Conservation (phyloP, 2,113 vertebrate genomes). For the Scomber colias region DNA sequence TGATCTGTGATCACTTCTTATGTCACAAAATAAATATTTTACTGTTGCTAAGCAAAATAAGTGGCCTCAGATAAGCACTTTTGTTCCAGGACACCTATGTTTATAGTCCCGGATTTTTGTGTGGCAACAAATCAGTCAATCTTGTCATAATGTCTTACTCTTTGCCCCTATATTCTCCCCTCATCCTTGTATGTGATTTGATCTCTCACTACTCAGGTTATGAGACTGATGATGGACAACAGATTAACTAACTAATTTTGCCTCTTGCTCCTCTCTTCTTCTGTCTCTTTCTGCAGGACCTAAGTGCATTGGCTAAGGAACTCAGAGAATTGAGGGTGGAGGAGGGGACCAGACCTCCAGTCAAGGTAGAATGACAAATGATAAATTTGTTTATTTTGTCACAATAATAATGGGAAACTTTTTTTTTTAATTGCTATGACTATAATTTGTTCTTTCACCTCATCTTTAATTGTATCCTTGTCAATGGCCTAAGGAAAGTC, state of each 20-base stretch:
- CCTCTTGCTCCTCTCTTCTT: conserved; percentile 25
- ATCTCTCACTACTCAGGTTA: conserved; percentile 19
- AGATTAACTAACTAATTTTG: conserved; percentile 13
- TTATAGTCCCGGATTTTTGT: conserved; percentile 22
- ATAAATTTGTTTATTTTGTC: background rate
- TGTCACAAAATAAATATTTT: background rate
- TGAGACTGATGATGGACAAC: background rate
- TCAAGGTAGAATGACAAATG: conserved; percentile 85
- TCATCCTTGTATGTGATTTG: conserved; percentile 20
- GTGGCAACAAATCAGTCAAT: conserved; percentile 22
- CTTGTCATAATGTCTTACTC: conserved; percentile 27
- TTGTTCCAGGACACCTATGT: conserved; percentile 32
- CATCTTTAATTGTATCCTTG: too few species aligned
- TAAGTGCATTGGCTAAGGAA: conserved; percentile 97
- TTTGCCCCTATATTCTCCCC: conserved; percentile 17
- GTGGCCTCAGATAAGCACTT: conserved; percentile 49
- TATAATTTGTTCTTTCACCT: too few species aligned
- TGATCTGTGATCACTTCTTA: conserved; percentile 35
- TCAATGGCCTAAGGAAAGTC: too few species aligned
- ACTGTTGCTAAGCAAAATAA: background rate
- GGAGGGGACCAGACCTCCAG: conserved; percentile 93
- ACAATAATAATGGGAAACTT: background rate
- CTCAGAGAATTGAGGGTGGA: conserved; percentile 94
- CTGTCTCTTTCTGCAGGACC: conserved; percentile 84
- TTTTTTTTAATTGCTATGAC: too few species aligned